Base-by-base conservation (phyloP, 1,140 invertebrate species). In the Berghia stephanieae region DNA sequence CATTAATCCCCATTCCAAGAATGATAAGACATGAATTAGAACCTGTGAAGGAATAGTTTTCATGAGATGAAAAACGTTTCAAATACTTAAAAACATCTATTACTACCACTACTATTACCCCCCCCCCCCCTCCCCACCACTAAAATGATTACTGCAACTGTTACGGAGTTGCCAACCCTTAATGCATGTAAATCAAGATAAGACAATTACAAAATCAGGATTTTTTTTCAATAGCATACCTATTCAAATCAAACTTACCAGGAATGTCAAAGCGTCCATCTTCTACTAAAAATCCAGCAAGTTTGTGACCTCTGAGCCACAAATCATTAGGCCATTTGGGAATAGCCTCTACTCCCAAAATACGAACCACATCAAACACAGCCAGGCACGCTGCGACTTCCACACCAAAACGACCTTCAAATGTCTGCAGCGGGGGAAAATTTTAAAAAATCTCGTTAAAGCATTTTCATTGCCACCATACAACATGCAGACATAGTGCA, bases 271-370 rank as follows among this genome's bases (percentile, higher is more conserved):
- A 72, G 21, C 78, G 76, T 44, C 77, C 79, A 75, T 79, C 79
- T 76, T 85, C 84, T 52, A 76, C 72, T 31, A 85, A 69, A 43
- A 79, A 72, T 13, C 84, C 84, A 18, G 81, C 80, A 6, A 85
- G 43, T 60, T 85, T 85, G 71, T 84, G 83, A 76, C 84, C 84
- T 80, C 63, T 83, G 49, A 84, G 77, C 84, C 84, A 85, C 21
- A 85, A 24, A 63, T 85, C 84, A 79, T 85, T 85, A 27, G 81
- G 80, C 82, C 83, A 85, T 73, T 85, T 85, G 5, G 82, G 40
- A 24, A 68, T 77, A n/a, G 75, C 81, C 36, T 67, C 57, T 3
- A 85, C 69, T 13, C 80, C 82, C 66, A 78, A 27, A 38, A 81
- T 68, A 18, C 72, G 36, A 6, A 81, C 63, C 31, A 75, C 75